Percentiles rank a stretch among this genome's conserved stretches.
phyloP scores from a whole-genome alignment of 2,888 invertebrate genomes.

The Alitta virens region DNA sequence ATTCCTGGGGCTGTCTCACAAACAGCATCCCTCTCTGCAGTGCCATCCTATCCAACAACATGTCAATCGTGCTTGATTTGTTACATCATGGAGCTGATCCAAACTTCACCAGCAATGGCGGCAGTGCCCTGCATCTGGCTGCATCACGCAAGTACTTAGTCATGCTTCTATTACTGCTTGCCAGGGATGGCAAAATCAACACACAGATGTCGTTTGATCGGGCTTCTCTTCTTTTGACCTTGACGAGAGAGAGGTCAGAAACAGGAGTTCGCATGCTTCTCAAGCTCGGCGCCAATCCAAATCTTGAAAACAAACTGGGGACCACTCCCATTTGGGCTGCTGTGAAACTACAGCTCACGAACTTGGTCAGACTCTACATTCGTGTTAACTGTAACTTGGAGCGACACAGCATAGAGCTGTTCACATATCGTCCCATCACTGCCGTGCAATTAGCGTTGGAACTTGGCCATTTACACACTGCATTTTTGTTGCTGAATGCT shows the following conservation, averaged over 20 bases:
- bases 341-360: constrained; percentile 6
- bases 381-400: constrained; percentile 16
- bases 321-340: constrained; percentile 24
- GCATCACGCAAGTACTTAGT: constrained; percentile 3
- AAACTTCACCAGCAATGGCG: background rate
- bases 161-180: constrained; percentile 7
- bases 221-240: constrained; percentile 14
- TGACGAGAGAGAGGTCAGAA: constrained; percentile 6
- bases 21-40: constrained; percentile 3
- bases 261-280: constrained; percentile 13
- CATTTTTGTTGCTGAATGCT: constrained; percentile 4
- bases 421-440: constrained; percentile 10
- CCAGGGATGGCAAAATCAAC: constrained; percentile 14
- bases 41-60: constrained; percentile 5
- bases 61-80: constrained; percentile 14
- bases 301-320: constrained; percentile 16
- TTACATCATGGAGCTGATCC: constrained; percentile 15
- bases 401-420: constrained; percentile 9
- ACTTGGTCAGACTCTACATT: constrained; percentile 12
- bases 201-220: constrained; percentile 3
- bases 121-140: background rate
- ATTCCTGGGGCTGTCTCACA: background rate
- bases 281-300: constrained; percentile 12
- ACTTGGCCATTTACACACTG: constrained; percentile 6
- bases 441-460: constrained; percentile 19